Base-by-base conservation (phyloP, 2,113 vertebrate genomes). In the Lipophrys pholis region DNA sequence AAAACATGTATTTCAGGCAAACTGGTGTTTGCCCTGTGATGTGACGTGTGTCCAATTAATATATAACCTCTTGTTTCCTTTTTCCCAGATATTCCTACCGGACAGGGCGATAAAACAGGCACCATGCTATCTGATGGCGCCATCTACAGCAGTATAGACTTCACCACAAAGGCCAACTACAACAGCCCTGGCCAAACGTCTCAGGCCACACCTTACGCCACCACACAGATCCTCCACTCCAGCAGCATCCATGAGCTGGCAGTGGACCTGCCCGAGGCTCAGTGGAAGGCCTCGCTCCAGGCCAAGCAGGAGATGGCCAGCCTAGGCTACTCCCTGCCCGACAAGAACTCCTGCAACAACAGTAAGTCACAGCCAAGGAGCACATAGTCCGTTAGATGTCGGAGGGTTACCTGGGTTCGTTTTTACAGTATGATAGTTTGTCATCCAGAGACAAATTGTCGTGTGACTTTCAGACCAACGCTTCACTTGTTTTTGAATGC, bases 121-220 rank as follows among this genome's bases (percentile, higher is more conserved):
- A 99, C 97, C 1, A 98, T 99, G 97, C 95, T 99, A 48, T 99
- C 98, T 0, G 98, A 99, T 50, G 97, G 98, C 80, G 98, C 97
- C 89, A 99, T 99, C 93, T 99, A 99, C 87, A 99, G 98, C 92
- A 99, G 97, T 93, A 99, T 99, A 56, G 97, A 99, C 92, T 99
- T 99, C 87, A 99, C 97, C 56, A 98, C 96, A 15, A 99, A 99
- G 93, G 94, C 95, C 52, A 96, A 93, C 80, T 99, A 97, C 91
- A 97, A 96, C 91, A 97, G 96, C 90, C 96, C 96, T 52, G 95
- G 97, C 82, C 98, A 97, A 85, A 95, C 95, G 59, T 97, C 95
- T 0, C 98, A 99, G 88, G 96, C 97, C 17, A 99, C 96, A 0
- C 98, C 98, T 0, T 99, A 99, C 56, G 98, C 98, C 89, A 99